A percentile compares a stretch with the other conserved stretches of the same genome.
Conservation (phyloP, 2,888 invertebrate genomes). For the Hecatera dysodea region DNA sequence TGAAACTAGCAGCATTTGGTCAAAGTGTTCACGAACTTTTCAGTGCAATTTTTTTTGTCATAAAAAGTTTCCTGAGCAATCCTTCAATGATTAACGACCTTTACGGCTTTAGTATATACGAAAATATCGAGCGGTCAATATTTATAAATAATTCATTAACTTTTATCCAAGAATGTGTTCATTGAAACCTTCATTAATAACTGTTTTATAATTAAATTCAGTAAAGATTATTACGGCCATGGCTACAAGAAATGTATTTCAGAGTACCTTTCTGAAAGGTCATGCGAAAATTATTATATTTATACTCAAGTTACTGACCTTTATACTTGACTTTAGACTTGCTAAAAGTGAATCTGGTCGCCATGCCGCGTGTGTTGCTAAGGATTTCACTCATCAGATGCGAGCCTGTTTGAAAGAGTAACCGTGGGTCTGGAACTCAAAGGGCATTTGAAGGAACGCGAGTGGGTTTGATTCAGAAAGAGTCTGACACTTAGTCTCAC, state of each 20-base stretch:
- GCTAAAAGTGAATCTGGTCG: not conserved
- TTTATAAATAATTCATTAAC: slow-evolving; percentile 33
- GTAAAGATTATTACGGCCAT: slow-evolving; percentile 2
- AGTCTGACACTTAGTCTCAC: too few relatives aligned
- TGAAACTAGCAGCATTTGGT: too few relatives aligned
- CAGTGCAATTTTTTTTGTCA: too few relatives aligned
- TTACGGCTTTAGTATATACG: too few relatives aligned
- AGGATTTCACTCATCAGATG: too few relatives aligned
- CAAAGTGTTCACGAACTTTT: too few relatives aligned
- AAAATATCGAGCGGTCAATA: slow-evolving; percentile 19
- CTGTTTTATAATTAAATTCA: slow-evolving; percentile 30
- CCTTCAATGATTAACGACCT: too few relatives aligned
- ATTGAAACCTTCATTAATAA: slow-evolving; percentile 18
- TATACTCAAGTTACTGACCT: slow-evolving; percentile 5
- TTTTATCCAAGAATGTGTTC: slow-evolving; percentile 4
- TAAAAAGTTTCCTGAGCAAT: too few relatives aligned
- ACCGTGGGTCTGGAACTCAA: too few relatives aligned
- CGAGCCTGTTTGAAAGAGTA: too few relatives aligned
- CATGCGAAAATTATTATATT: slow-evolving; percentile 15
- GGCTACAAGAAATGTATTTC: slow-evolving; percentile 17
- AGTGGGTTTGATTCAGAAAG: too few relatives aligned
- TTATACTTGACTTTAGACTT: slow-evolving; percentile 17
- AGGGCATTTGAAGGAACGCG: too few relatives aligned
- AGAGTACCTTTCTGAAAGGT: slow-evolving; percentile 36
- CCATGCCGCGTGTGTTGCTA: not conserved